Evolutionary conservation across 2,797 vertebrate species (phyloP).

Genomic region (Cossypha heuglini): DNA sequence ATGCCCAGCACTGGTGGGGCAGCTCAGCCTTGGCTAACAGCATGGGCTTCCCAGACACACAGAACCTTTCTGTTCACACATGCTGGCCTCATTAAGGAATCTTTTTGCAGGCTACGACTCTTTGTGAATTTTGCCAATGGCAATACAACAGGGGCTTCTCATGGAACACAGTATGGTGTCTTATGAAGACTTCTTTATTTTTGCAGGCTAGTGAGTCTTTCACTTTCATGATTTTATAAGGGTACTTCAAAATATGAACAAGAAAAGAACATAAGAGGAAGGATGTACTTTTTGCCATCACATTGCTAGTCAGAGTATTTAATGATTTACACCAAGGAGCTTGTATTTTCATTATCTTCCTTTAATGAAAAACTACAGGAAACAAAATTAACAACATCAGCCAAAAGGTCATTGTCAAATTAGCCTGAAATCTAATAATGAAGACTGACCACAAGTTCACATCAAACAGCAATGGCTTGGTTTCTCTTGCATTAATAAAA

Average conservation of each 20-base stretch:
- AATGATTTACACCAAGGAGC: background rate
- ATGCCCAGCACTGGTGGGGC: background rate
- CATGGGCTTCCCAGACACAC: background rate
- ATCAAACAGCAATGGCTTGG: background rate
- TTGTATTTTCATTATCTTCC: background rate
- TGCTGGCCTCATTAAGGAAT: background rate
- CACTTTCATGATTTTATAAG: background rate
- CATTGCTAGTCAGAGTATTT: background rate
- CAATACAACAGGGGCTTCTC: background rate
- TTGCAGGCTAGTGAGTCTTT: background rate
- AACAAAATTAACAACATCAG: background rate
- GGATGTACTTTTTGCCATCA: background rate
- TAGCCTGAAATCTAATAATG: background rate
- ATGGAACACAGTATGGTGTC: background rate
- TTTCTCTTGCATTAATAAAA: background rate
- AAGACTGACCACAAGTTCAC: background rate
- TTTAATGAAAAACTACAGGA: constrained; percentile 11
- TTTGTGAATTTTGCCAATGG: background rate
- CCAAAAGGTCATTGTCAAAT: constrained; percentile 25
- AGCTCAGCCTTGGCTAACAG: background rate
- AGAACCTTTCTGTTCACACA: background rate
- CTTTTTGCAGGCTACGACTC: background rate
- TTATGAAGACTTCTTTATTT: background rate
- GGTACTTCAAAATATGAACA: background rate
- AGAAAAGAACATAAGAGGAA: background rate